Evolutionary conservation across 2,888 invertebrate genomes (phyloP), one percentile per base, ranked within the genome.

Genomic region (Xanthia icteritia): DNA sequence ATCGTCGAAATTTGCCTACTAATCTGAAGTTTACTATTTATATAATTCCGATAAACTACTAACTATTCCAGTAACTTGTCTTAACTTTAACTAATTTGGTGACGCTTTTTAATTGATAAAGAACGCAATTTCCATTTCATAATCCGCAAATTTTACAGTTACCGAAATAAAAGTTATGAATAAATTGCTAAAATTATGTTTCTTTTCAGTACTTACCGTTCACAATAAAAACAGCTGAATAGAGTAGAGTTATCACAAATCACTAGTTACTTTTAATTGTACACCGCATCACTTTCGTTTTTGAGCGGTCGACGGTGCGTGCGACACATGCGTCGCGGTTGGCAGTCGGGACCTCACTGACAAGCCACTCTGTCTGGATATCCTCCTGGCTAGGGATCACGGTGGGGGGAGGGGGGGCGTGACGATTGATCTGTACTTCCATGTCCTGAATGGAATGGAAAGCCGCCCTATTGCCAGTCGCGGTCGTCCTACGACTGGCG

Each of bases 351-450:
- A 90, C 89, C 88, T 86, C 91, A 96, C 96, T 96, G 95, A 86
- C 89, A 89, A 76, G 71, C 79, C 89, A 89, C 72, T 80, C 80
- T 81, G 90, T 89, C 90, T 90, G 83, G 90, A 91, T 89, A 92
- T 92, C 93, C 92, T 93, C 88, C 89, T 89, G 89, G 92, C 92
- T 91, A 93, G 91, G 86, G 86, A 84, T 86, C 82, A 83, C 82
- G 86, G 86, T 85, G 91, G 91, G 91, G 48, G 56, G 56, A 48
- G 92, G 89, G 87, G 91, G 91, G 92, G 90, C 88, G 89, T 86
- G 90, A 91, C 93, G 95, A 96, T 96, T 96, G 96, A 96, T 96
- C 95, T 94, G 95, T 90, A 91, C 77, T 91, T 89, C 90, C 91
- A 92, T 91, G 92, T 93, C 93, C 93, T 94, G 94, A 93, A 94